phyloP scores from a whole-genome alignment of 2,797 vertebrate species.

The Florisuga fusca region DNA sequence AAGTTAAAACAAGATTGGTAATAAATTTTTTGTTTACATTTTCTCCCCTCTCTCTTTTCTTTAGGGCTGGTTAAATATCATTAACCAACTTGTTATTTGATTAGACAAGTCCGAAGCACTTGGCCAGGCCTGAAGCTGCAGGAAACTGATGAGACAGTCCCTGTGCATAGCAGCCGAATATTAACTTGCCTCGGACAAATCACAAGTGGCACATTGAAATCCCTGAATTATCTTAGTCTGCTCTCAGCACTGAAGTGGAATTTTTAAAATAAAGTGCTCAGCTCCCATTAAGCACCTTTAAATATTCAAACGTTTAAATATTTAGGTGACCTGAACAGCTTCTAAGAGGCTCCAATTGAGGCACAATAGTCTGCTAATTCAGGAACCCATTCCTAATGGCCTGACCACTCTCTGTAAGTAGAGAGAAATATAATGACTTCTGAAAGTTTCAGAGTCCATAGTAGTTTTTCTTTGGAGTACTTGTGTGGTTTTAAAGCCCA shows the following conservation, averaged over 20 bases:
- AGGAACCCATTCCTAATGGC: not conserved
- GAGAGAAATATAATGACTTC: not conserved
- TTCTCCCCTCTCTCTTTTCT: no score
- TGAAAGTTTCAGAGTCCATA: not conserved
- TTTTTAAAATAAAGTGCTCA: not conserved
- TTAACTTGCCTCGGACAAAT: not conserved
- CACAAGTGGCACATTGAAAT: not conserved
- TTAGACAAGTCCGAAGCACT: not conserved
- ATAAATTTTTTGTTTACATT: not conserved
- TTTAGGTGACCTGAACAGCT: constrained; percentile 16
- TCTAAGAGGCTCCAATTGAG: not conserved
- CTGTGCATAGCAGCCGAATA: not conserved
- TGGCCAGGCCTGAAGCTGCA: not conserved
- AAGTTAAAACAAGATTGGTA: not conserved
- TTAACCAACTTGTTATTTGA: not conserved
- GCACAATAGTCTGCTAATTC: not conserved
- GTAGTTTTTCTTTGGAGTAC: not conserved
- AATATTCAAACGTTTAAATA: constrained; percentile 59
- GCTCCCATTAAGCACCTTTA: constrained; percentile 24
- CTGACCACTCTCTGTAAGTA: not conserved
- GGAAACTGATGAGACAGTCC: not conserved
- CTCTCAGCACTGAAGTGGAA: not conserved
- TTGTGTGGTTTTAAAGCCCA: not conserved
- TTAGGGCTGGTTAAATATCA: not conserved
- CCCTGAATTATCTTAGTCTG: not conserved